Conservation (phyloP, 2,888 invertebrate genomes). For the Cheilosia impressa region DNA sequence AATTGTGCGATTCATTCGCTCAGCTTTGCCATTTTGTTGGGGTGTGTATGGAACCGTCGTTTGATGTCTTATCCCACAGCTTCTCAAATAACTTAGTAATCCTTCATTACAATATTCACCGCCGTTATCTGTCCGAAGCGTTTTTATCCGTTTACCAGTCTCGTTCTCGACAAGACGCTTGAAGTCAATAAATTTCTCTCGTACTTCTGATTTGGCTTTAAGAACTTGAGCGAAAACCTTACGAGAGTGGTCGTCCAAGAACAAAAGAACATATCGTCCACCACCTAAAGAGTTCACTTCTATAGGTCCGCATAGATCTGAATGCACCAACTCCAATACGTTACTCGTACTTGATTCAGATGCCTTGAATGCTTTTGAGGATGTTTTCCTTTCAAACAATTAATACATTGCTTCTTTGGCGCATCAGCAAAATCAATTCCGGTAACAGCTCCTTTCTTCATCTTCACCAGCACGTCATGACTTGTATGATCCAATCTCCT, state of each 20-base stretch:
- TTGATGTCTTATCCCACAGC: too few relatives aligned
- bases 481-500: not conserved
- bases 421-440: not conserved
- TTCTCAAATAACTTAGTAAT: too few relatives aligned
- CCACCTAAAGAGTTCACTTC: not conserved
- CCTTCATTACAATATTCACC: too few relatives aligned
- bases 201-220: not conserved
- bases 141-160: too few relatives aligned
- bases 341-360: not conserved
- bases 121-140: too few relatives aligned
- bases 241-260: not conserved
- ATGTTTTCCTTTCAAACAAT: slow-evolving; percentile 2
- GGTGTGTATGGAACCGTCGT: too few relatives aligned
- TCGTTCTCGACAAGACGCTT: too few relatives aligned
- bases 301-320: not conserved
- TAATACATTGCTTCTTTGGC: not conserved
- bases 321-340: not conserved
- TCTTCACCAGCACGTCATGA: not conserved
- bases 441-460: not conserved
- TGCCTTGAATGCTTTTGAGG: not conserved
- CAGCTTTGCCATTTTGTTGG: too few relatives aligned
- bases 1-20: too few relatives aligned
- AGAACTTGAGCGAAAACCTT: not conserved
- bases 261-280: not conserved
- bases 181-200: not conserved